Base-by-base conservation (phyloP, 1,140 invertebrate species). In the Trichogramma pretiosum region DNA sequence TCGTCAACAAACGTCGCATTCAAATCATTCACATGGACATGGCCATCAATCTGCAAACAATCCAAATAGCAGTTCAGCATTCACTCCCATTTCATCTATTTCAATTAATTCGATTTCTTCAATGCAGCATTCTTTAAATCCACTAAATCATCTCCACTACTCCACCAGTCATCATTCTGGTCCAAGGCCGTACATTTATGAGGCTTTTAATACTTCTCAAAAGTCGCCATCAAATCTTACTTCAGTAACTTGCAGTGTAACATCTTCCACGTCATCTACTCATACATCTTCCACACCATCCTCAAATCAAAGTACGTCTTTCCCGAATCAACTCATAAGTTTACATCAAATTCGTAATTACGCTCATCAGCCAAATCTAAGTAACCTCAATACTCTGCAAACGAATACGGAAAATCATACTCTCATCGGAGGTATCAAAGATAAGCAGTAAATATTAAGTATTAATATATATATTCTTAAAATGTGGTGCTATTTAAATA, bases 291-390 rank as follows among this genome's bases (percentile, higher is more conserved):
- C n/a, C n/a, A n/a, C n/a, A n/a, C n/a, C n/a, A n/a, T n/a, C n/a
- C n/a, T n/a, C n/a, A n/a, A n/a, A n/a, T n/a, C 48, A 50, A 19
- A 46, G 42, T 58, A 81, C 81, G 57, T 81, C 81, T 48, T 94
- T 93, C 68, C 91, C 92, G 38, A 95, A 94, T 67, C 92, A 95
- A 66, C 77, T 96, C 58, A 93, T 97, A 60, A 94, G 91, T 52
- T 76, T 98, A 43, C 91, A 96, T 72, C 92, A 96, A 72, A 96
- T 97, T 59, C 81, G 93, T 60, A 98, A 95, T 68, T 96, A 95
- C 73, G 90, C 92, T 50, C 89, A 93, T 66, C 90, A 93, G 65
- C 89, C 89, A 5, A 80, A 75, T 64, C 71, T 70, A 75, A 74
- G 76, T 4, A 66, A 71, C 46, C 53, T 70, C 2, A 56, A 66